Evolutionary conservation across 2,797 vertebrate species (phyloP).

Genomic region (Pangasius macronema): DNA sequence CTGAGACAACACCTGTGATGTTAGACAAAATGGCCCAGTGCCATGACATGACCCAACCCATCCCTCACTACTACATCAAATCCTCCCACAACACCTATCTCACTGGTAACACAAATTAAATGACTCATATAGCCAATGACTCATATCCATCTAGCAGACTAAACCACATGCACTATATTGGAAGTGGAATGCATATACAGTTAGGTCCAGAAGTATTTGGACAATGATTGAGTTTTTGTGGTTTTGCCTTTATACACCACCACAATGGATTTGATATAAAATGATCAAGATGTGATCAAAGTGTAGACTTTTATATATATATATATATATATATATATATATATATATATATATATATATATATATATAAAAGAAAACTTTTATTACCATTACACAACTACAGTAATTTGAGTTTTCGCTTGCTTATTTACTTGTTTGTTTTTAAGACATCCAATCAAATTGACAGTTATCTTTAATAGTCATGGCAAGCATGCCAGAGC

Average conservation of each 20-base stretch:
- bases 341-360: no score
- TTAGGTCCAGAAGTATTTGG: no score
- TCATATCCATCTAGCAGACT: background rate
- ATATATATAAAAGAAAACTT: no score
- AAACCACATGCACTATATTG: no score
- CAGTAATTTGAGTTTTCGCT: background rate
- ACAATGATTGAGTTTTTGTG: no score
- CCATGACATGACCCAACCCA: slow-evolving; percentile 92
- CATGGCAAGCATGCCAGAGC: background rate
- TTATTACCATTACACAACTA: background rate
- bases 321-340: no score
- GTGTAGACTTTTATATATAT: no score
- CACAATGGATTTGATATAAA: no score
- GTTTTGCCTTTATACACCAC: no score
- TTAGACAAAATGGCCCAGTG: slow-evolving; percentile 83
- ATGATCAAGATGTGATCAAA: no score
- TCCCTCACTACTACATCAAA: slow-evolving; percentile 95
- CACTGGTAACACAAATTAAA: slow-evolving; percentile 79
- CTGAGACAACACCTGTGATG: slow-evolving; percentile 85
- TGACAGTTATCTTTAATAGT: background rate
- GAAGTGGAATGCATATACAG: no score
- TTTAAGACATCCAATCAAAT: background rate
- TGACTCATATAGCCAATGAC: background rate
- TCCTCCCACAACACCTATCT: slow-evolving; percentile 98
- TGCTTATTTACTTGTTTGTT: background rate